Evolutionary conservation across 2,888 invertebrate genomes (phyloP), one percentile per base, ranked within the genome.

Genomic region (Entomobrya multifasciata): DNA sequence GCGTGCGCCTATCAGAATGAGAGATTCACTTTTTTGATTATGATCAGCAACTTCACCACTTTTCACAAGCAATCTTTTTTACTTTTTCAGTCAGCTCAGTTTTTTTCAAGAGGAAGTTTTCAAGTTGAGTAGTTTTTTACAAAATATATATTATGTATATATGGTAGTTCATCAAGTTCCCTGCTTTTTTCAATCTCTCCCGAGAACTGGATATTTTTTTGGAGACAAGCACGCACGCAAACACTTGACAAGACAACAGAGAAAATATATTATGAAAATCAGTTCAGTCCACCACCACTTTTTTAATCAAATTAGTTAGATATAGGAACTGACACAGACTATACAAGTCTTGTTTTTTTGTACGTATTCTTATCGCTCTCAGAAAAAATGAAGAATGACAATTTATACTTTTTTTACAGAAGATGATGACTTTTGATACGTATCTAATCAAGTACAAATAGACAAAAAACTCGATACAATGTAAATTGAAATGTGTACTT

Each of bases 11-110:
- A 76, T 76, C 76, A 76, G 30, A 55, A 74, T n/a, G n/a, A 36
- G 36, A 36, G 36, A 36, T 8, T 76, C 76, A 76, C 57, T 55
- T 76, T 76, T 76, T 76, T 76, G 76, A 76, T 76, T 76, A 76
- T 76, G 76, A 76, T 76, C 76, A 76, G 76, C 76, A 76, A 76
- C 76, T 76, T 76, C 76, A 76, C 76, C 55, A 76, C 57, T 76
- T 76, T 57, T 57, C 52, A 44, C 27, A 36, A 36, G 36, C 36
- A 55, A 55, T 74, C 55, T 76, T 55, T 17, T 25, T 25, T 20
- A 55, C 41, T 5, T 41, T 74, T 74, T 74, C 55, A 30, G 76
- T 76, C 76, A 41, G 41, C 36, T 41, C 36, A 41, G 44, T 36
- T 65, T 65, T 41, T 65, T 41, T 76, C 55, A 55, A 76, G 55